Evolutionary conservation across 2,113 vertebrate genomes (phyloP).

Genomic region (Oceanodroma tethys): DNA sequence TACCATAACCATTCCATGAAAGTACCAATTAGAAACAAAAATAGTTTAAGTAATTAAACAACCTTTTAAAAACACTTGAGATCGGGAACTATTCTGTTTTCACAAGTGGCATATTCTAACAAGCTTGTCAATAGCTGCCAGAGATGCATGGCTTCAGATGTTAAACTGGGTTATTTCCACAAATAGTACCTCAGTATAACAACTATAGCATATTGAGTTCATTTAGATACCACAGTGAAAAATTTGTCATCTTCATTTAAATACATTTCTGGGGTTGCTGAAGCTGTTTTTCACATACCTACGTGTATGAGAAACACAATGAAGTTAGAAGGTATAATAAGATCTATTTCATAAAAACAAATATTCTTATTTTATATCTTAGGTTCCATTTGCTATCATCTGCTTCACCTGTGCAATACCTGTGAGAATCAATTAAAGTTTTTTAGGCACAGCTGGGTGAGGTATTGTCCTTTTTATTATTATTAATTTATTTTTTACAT

Average conservation of each 20-base stretch:
- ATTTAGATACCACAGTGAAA: not conserved
- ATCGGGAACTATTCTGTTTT: not conserved
- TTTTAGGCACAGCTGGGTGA: not conserved
- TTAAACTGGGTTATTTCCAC: not conserved
- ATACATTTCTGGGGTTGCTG: not conserved
- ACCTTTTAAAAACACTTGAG: not conserved
- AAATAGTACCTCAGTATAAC: not conserved
- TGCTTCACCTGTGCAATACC: not conserved
- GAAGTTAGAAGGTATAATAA: not conserved
- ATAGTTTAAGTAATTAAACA: slow-evolving; percentile 20
- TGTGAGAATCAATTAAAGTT: not conserved
- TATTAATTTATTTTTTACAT: not conserved
- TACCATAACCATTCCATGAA: not conserved
- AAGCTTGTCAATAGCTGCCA: not conserved
- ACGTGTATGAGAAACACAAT: not conserved
- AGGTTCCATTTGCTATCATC: not conserved
- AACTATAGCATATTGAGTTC: not conserved
- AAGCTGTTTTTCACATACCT: not conserved
- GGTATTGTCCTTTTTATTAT: not conserved
- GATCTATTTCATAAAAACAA: not conserved
- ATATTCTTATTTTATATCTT: not conserved
- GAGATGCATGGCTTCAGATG: not conserved
- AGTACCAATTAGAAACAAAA: slow-evolving; percentile 17
- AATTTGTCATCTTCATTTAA: not conserved
- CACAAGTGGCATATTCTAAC: not conserved